These are phyloP conservation scores for Sitodiplosis mosellana DNA, from an alignment of 1,140 invertebrate genomes.

Conservation along the genomic window DNA sequence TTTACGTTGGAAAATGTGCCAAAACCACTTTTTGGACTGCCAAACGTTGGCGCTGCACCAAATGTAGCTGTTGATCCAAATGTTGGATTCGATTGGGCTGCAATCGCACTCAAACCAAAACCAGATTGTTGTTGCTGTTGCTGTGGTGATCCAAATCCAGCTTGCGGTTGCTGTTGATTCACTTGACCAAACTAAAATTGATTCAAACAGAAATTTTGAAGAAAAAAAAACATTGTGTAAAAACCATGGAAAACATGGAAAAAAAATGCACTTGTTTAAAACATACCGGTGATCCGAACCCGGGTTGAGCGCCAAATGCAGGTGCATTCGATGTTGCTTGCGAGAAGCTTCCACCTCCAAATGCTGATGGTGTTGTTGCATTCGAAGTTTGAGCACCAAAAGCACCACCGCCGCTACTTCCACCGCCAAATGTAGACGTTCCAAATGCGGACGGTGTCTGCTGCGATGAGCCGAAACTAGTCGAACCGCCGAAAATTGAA, in stretches of 20 bases:
- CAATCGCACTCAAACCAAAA: conserved; percentile 11
- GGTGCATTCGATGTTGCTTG: conserved; percentile 11
- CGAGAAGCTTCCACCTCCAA: too few relatives aligned
- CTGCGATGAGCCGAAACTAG: conserved; percentile 1
- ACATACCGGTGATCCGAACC: too few relatives aligned
- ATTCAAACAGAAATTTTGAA: too few relatives aligned
- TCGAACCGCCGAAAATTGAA: conserved; percentile 5
- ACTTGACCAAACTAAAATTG: too few relatives aligned
- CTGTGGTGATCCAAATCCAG: neutral
- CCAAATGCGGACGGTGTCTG: conserved; percentile 10
- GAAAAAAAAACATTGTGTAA: too few relatives aligned
- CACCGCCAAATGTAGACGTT: conserved; percentile 14
- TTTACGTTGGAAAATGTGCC: conserved; percentile 14
- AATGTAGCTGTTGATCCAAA: conserved; percentile 30
- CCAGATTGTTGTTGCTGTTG: neutral
- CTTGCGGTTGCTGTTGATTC: neutral
- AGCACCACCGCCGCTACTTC: conserved; percentile 21
- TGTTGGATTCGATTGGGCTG: conserved; percentile 8
- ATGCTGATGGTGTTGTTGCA: conserved; percentile 8
- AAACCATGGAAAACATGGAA: too few relatives aligned
- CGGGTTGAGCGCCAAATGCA: too few relatives aligned
- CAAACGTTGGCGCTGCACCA: conserved; percentile 30
- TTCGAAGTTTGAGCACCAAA: conserved; percentile 23
- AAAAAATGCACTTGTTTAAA: too few relatives aligned
- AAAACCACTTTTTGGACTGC: conserved; percentile 27